phyloP scores from a whole-genome alignment of 37 sponge, comb jelly and placozoan genomes.

The Beroe ovata region DNA sequence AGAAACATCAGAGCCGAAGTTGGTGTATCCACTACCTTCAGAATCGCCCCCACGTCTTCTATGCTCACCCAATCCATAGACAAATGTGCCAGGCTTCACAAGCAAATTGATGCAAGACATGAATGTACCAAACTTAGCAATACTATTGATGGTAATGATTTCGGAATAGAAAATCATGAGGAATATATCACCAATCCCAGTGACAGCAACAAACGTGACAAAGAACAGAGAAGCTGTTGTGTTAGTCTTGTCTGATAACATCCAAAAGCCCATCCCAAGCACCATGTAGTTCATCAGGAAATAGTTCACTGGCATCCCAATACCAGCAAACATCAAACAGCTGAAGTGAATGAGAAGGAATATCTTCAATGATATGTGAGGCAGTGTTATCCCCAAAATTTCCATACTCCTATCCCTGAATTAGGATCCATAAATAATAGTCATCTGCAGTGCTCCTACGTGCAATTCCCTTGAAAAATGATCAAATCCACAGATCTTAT shows the following conservation, averaged over 20 bases:
- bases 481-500: too few relatives aligned
- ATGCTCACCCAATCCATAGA: slow-evolving; percentile 30
- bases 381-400: slow-evolving; percentile 20
- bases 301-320: background rate
- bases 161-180: slow-evolving; percentile 11
- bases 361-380: slow-evolving; percentile 13
- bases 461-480: too few relatives aligned
- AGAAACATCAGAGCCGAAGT: slow-evolving; percentile 51
- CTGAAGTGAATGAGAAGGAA: slow-evolving; percentile 8
- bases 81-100: background rate
- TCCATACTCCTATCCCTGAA: too few relatives aligned
- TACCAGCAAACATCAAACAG: slow-evolving; percentile 1
- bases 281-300: background rate
- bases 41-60: background rate
- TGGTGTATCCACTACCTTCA: slow-evolving; percentile 37
- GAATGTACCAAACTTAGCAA: slow-evolving; percentile 8
- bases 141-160: background rate
- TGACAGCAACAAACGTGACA: slow-evolving; percentile 13
- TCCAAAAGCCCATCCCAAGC: slow-evolving; percentile 44
- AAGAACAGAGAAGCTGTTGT: slow-evolving; percentile 40
- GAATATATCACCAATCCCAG: slow-evolving; percentile 10
- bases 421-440: too few relatives aligned
- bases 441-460: too few relatives aligned
- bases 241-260: slow-evolving; percentile 20
- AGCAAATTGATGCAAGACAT: slow-evolving; percentile 27